Percentiles rank a stretch among this genome's conserved stretches.
Conservation (phyloP, 2,113 vertebrate species). For the Antechinus flavipes region DNA sequence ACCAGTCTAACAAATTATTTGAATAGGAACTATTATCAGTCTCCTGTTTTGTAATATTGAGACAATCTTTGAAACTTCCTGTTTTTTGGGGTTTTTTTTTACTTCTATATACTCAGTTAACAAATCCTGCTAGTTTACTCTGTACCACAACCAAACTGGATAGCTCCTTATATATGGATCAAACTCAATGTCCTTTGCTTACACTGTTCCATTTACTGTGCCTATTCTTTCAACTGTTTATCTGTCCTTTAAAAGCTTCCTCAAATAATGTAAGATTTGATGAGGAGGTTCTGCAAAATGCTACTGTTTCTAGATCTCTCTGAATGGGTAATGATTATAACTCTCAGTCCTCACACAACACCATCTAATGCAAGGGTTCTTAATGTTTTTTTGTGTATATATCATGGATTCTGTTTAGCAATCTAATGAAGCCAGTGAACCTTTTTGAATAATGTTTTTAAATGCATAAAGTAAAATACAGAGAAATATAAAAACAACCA, state of each 20-base stretch:
- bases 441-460: background rate
- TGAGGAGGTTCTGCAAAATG: background rate
- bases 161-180: background rate
- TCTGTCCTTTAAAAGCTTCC: background rate
- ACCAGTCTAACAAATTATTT: background rate
- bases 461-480: background rate
- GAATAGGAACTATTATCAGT: background rate
- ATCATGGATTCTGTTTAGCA: background rate
- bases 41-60: background rate
- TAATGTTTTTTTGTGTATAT: background rate
- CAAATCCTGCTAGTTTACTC: background rate
- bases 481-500: background rate
- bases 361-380: background rate
- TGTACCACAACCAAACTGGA: background rate
- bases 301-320: background rate
- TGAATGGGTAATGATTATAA: background rate
- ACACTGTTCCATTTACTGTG: background rate
- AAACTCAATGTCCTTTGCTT: background rate
- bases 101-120: background rate
- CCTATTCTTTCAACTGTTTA: background rate
- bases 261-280: background rate
- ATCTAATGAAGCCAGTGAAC: background rate
- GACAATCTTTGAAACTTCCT: background rate
- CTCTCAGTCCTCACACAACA: background rate
- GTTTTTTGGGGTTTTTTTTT: background rate